Evolutionary conservation across 2,113 vertebrate genomes (phyloP).

Genomic region (Carettochelys insculpta): DNA sequence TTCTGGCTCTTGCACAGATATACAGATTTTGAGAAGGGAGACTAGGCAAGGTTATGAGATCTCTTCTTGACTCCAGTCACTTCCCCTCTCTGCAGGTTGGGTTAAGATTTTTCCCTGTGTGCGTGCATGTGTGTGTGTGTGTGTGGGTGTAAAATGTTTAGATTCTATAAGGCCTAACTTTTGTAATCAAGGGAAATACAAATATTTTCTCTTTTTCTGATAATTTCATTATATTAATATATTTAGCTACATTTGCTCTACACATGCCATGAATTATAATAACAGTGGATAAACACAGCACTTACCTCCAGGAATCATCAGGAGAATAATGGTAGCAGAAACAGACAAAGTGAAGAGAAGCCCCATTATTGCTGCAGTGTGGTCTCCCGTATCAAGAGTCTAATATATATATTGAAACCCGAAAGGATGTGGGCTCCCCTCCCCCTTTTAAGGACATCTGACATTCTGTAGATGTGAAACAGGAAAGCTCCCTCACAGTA

Average conservation of each 20-base stretch:
- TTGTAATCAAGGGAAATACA: neutral
- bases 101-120: neutral
- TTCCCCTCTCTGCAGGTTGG: neutral
- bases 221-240: neutral
- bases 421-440: conserved; percentile 71
- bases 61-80: neutral
- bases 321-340: conserved; percentile 24
- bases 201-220: neutral
- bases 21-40: neutral
- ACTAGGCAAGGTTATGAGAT: neutral
- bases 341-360: neutral
- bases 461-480: neutral
- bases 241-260: neutral
- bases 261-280: neutral
- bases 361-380: conserved; percentile 55
- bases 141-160: too few species aligned
- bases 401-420: neutral
- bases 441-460: neutral
- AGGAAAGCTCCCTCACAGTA: accelerated
- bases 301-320: conserved; percentile 70
- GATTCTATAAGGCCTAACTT: neutral
- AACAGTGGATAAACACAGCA: neutral
- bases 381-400: neutral
- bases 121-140: too few species aligned
- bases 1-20: neutral